Evolutionary conservation across 2,797 vertebrate species (phyloP).

Genomic region (Manis pentadactyla): DNA sequence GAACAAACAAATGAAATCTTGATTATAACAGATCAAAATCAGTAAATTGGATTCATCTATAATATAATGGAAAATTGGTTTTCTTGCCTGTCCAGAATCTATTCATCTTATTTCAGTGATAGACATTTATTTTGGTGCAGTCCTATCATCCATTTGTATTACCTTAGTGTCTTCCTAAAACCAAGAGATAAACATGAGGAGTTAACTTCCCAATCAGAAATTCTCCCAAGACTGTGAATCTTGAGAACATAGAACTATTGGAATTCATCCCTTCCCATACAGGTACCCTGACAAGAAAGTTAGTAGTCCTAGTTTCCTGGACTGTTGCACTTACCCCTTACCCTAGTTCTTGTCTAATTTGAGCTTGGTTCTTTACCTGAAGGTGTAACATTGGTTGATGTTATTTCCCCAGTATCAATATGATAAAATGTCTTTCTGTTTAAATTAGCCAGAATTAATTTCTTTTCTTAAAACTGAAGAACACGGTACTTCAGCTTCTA

Average conservation of each 20-base stretch:
- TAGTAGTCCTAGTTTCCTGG: background rate
- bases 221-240: background rate
- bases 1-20: conserved; percentile 13
- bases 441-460: background rate
- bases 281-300: background rate
- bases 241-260: background rate
- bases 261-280: background rate
- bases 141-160: background rate
- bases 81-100: background rate
- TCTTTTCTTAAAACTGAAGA: conserved; percentile 26
- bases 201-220: background rate
- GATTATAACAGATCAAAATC: background rate
- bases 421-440: background rate
- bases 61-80: background rate
- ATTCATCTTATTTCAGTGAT: background rate
- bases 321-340: background rate
- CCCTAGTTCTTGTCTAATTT: background rate
- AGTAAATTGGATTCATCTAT: background rate
- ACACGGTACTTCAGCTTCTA: background rate
- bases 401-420: background rate
- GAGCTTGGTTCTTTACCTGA: background rate
- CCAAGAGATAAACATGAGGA: background rate
- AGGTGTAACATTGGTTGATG: background rate
- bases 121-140: background rate
- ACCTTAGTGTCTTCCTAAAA: background rate